phyloP scores from a whole-genome alignment of 2,888 invertebrate genomes.

The Napeogenes sylphis region DNA sequence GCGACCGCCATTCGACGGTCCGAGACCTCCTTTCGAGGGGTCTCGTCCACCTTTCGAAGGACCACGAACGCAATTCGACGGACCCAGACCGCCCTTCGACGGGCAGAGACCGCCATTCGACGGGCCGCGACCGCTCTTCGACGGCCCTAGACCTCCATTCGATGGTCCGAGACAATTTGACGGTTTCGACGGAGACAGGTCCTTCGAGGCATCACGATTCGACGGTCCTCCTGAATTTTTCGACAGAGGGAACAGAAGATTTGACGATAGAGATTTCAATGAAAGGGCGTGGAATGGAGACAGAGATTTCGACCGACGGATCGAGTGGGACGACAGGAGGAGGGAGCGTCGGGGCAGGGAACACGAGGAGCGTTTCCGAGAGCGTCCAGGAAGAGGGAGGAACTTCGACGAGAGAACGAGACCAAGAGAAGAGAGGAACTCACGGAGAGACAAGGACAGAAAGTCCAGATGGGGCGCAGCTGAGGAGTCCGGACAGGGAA shows the following conservation, averaged over 20 bases:
- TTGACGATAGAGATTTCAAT: slow-evolving; percentile 62
- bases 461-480: slow-evolving; percentile 70
- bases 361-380: slow-evolving; percentile 48
- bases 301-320: slow-evolving; percentile 49
- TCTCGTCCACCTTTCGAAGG: slow-evolving; percentile 43
- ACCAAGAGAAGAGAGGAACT: slow-evolving; percentile 38
- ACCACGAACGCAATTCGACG: slow-evolving; percentile 52
- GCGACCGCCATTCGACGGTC: slow-evolving; percentile 50
- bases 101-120: slow-evolving; percentile 49
- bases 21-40: slow-evolving; percentile 43
- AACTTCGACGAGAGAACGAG: slow-evolving; percentile 44
- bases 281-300: slow-evolving; percentile 63
- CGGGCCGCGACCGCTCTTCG: slow-evolving; percentile 45
- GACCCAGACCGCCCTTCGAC: slow-evolving; percentile 49
- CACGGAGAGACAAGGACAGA: slow-evolving; percentile 58
- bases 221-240: slow-evolving; percentile 64
- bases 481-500: slow-evolving; percentile 39
- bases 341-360: slow-evolving; percentile 48
- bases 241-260: slow-evolving; percentile 61
- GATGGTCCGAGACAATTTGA: slow-evolving; percentile 40
- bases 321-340: slow-evolving; percentile 57
- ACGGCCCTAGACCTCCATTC: slow-evolving; percentile 47
- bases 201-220: slow-evolving; percentile 39
- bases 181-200: slow-evolving; percentile 32
- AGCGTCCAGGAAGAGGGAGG: slow-evolving; percentile 45